Base-by-base conservation (phyloP, 2,113 vertebrate genomes). In the Caloenas nicobarica region DNA sequence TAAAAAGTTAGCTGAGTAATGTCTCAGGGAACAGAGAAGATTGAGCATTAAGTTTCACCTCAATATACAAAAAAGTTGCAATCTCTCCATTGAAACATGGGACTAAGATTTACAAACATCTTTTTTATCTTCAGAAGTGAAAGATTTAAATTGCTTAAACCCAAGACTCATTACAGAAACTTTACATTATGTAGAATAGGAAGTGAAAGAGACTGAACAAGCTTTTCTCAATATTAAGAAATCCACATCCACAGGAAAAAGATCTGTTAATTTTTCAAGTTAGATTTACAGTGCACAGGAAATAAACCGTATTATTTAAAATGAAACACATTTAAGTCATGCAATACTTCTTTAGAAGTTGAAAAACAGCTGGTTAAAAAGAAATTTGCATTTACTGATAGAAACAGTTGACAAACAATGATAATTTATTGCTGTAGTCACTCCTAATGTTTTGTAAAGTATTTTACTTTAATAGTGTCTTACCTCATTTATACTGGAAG, bases 401-500 rank as follows among this genome's bases (percentile, higher is more conserved):
- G n/a, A 64, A 88, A 34, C 42, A 69, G 36, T 23, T 74, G 79
- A 16, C 11, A 82, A 94, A 46, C 77, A 34, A 29, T 83, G 25
- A 46, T 68, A 40, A 61, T 50, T 23, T 72, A 42, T 80, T 60
- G 11, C 25, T 78, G 76, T 66, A 81, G 21, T 18, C 7, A 54
- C 81, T 54, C 70, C 25, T 31, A 77, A 31, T 3, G 5, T 42
- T 91, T 93, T 86, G 44, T 9, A 95, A 94, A 95, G 44, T 92
- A 97, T 79, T 89, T 92, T 46, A 77, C 4, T 74, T 57, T 88
- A 88, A 86, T 11, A 3, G 36, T 38, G 16, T 69, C 98, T 96
- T 98, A 98, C 98, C 98, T 98, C 95, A 91, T 72, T 86, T 93
- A 74, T 44, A 91, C 42, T 22, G 31, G 38, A 89, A 93, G 81